phyloP scores from a whole-genome alignment of 2,888 invertebrate species.

The Timema podura region DNA sequence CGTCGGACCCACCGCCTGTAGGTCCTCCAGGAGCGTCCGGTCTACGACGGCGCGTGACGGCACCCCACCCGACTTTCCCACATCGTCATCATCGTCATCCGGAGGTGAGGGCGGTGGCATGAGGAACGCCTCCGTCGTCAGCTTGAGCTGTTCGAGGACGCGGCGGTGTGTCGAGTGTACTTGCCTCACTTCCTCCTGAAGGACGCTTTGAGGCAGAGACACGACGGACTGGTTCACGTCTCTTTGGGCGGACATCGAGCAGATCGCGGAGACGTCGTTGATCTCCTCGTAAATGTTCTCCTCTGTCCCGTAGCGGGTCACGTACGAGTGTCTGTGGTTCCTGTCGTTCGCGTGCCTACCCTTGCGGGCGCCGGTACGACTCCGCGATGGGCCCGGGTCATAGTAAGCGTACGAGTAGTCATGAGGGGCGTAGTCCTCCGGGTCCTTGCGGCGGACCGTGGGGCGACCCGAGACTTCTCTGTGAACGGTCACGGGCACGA shows the following conservation, averaged over 20 bases:
- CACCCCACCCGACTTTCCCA: constrained; percentile 41
- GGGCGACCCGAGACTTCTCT: not conserved
- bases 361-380: constrained; percentile 42
- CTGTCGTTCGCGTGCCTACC: constrained; percentile 24
- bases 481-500: not conserved
- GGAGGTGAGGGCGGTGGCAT: constrained; percentile 60
- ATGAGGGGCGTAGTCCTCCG: constrained; percentile 38
- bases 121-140: constrained; percentile 85
- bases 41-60: constrained; percentile 35
- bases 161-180: constrained; percentile 79
- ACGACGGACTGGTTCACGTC: constrained; percentile 17
- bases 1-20: constrained; percentile 58
- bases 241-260: not conserved
- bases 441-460: constrained; percentile 11
- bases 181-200: constrained; percentile 78
- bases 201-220: constrained; percentile 49
- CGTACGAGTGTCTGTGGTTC: constrained; percentile 58
- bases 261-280: constrained; percentile 53
- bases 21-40: constrained; percentile 48
- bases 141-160: constrained; percentile 79
- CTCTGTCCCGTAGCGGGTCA: constrained; percentile 76
- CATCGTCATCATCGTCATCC: constrained; percentile 22
- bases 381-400: constrained; percentile 59
- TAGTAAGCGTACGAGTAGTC: constrained; percentile 84
- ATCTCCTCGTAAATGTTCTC: constrained; percentile 82